A percentile compares a stretch with the other conserved stretches of the same genome.
Evolutionary conservation across 2,888 invertebrate species (phyloP).

Genomic region (Calephelis perditalis): DNA sequence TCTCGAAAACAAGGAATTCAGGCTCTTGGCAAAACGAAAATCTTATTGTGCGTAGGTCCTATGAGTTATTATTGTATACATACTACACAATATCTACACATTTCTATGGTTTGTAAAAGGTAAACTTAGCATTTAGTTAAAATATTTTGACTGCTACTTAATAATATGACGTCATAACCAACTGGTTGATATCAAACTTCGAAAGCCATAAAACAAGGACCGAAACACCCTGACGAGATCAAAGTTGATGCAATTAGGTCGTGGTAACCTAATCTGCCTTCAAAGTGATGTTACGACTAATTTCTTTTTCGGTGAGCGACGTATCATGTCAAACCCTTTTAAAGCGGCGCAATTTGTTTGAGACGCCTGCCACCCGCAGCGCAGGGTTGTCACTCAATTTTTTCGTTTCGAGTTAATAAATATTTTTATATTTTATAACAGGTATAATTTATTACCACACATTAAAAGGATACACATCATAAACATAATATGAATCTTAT

Average conservation of each 20-base stretch:
- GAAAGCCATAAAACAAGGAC: constrained; percentile 40
- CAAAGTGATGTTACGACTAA: constrained; percentile 48
- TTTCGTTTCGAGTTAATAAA: background rate
- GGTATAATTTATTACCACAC: background rate
- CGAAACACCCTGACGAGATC: constrained; percentile 49
- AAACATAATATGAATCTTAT: no score
- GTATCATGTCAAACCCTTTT: constrained; percentile 62
- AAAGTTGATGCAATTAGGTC: constrained; percentile 65
- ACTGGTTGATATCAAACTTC: constrained; percentile 32
- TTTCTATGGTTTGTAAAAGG: no score
- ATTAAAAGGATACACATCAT: no score
- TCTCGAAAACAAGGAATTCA: no score
- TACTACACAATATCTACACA: no score
- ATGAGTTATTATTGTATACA: no score
- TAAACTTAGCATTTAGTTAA: no score
- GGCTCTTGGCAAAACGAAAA: no score
- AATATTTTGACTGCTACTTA: no score
- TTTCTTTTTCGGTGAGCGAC: constrained; percentile 58
- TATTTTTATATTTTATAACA: background rate
- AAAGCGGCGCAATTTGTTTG: constrained; percentile 40
- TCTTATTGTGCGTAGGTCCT: no score
- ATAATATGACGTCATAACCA: constrained; percentile 13
- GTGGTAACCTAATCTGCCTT: constrained; percentile 49
- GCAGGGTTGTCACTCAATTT: constrained; percentile 29
- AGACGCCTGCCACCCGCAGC: constrained; percentile 51